phyloP scores from a whole-genome alignment of 2,113 vertebrate species.

The Motacilla alba region DNA sequence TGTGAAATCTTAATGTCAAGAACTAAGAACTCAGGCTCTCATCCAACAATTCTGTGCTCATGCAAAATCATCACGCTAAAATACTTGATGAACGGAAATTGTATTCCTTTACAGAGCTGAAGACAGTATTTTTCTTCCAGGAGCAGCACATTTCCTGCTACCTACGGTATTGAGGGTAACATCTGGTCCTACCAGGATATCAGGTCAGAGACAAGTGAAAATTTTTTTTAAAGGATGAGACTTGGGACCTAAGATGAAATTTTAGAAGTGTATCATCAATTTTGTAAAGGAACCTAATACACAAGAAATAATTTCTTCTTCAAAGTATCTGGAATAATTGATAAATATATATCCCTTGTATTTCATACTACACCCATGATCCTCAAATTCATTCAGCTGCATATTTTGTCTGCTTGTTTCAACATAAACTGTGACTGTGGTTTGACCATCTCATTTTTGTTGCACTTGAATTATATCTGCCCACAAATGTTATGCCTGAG shows the following conservation, averaged over 20 bases:
- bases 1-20: not conserved
- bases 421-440: not conserved
- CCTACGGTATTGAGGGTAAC: not conserved
- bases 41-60: not conserved
- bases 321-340: not conserved
- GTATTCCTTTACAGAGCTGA: not conserved
- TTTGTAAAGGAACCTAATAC: not conserved
- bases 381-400: not conserved
- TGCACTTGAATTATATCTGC: not conserved
- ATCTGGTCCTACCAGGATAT: not conserved
- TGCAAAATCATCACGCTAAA: not conserved
- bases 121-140: not conserved
- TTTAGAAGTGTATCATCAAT: not conserved
- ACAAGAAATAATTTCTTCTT: not conserved
- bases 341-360: not conserved
- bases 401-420: not conserved
- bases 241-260: not conserved
- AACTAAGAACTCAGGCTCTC: not conserved
- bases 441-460: not conserved
- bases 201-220: not conserved
- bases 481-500: not conserved
- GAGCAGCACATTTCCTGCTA: not conserved
- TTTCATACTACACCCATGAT: not conserved
- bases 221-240: not conserved
- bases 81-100: not conserved